Evolutionary conservation across 2,113 vertebrate genomes (phyloP), one percentile per base, ranked within the genome.

Genomic region (Andinoacara biseriatus): DNA sequence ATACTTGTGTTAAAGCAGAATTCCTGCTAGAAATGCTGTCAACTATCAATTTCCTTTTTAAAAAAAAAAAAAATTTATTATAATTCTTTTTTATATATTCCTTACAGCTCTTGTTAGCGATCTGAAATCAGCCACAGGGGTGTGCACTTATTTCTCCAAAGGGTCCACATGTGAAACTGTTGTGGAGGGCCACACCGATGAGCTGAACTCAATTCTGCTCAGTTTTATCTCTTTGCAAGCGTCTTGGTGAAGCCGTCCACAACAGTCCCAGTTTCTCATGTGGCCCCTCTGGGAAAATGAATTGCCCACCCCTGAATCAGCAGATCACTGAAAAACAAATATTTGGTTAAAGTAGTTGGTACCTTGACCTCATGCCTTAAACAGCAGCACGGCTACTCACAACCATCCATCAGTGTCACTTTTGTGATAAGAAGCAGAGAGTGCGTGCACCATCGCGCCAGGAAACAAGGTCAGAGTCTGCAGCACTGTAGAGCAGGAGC

Each of bases 401-500:
- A 74, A 72, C 87, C 84, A 91, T 92, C 90, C 86, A 85, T 93
- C 91, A 93, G 59, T 81, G 91, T 90, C 89, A 56, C 49, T 10
- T 86, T 65, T 82, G 84, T 89, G 92, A 93, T 92, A 91, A 90
- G 91, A 82, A 78, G 86, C 86, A 80, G 49, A 80, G 87, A 89
- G 86, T 10, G 87, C 77, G 84, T 86, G 86, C 87, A 13, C 18
- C 92, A 74, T 85, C 88, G 87, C 90, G 87, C 90, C 91, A 85
- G 87, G 80, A 86, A 91, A 90, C 89, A 92, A 91, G 92, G 92
- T 92, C 92, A 89, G 72, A 62, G 78, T 81, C 83, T 83, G 87
- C 80, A 81, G 10, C 33, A 1, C 57, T 35, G 58, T 7, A 1
- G 72, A 78, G 78, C 22, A 69, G 69, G 35, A 77, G 38, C 22